Evolutionary conservation across 1,140 invertebrate genomes (phyloP).

Genomic region (Pseudomyrmex dendroicus): DNA sequence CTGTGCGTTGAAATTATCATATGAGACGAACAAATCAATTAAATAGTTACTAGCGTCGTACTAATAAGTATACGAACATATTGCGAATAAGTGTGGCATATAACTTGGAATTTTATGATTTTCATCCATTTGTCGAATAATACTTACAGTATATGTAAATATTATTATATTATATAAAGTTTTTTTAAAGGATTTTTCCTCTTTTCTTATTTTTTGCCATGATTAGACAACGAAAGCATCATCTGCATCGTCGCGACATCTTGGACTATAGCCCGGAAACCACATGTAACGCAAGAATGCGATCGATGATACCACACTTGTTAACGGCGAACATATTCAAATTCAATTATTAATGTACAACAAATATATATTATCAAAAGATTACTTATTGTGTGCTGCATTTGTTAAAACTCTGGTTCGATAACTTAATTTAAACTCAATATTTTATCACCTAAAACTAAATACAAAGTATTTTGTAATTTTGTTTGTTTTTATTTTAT

Average conservation of each 20-base stretch:
- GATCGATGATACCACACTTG: constrained; percentile 34
- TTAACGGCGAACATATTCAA: not conserved
- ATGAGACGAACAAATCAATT: not conserved
- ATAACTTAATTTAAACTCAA: not conserved
- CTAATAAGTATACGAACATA: not conserved
- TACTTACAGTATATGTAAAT: not conserved
- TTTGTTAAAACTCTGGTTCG: not conserved
- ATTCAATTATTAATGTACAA: constrained; percentile 26
- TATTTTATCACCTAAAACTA: not conserved
- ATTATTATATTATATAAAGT: too few relatives aligned
- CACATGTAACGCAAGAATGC: constrained; percentile 1
- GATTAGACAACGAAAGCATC: not conserved
- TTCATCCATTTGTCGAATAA: not conserved
- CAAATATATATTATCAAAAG: not conserved
- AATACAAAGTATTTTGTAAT: not conserved
- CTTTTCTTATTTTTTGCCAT: constrained; percentile 15
- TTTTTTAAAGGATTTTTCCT: too few relatives aligned
- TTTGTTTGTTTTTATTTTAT: not conserved
- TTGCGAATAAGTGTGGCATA: not conserved
- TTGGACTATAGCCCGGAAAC: constrained; percentile 21
- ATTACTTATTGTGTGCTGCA: constrained; percentile 8
- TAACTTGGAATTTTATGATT: constrained; percentile 15
- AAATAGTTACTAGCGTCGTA: not conserved
- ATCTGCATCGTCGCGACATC: constrained; percentile 53
- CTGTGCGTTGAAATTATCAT: not conserved